Evolutionary conservation across 2,113 vertebrate genomes (phyloP), one percentile per base, ranked within the genome.

Genomic region (Anoura caudifer): DNA sequence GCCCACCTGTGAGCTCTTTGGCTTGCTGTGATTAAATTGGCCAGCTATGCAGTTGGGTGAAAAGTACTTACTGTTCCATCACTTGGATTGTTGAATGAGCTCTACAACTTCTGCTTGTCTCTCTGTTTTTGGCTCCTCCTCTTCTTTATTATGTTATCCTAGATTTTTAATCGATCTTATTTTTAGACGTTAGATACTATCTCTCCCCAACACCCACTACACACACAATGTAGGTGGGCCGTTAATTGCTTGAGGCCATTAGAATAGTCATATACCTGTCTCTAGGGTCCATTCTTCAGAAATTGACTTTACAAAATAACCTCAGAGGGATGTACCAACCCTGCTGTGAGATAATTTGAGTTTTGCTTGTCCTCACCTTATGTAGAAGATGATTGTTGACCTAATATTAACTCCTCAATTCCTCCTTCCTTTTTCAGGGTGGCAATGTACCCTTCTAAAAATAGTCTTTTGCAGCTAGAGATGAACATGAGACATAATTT

Each of bases 261-360:
- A 56, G 36, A 92, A 86, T 3, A 96, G 77, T 38, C 33, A 45
- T 8, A 38, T n/a, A 63, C 9, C 20, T 52, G 73, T 86, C 54
- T 91, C 70, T 67, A 59, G 61, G 45, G 50, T 65, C 50, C 73
- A 50, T 63, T 95, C 16, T 88, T 97, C 61, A 94, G 88, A 95
- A 91, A 96, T 3, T 63, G 19, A 36, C 56, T 85, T 90, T 83
- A 72, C n/a, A 93, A 79, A 95, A 89, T 91, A 70, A 50, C 20
- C 14, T 82, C 45, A 15, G 16, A 87, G 72, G 88, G 56, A 59
- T 45, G 20, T 33, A 43, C 33, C 22, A 59, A 56, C 20, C 6
- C 26, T 92, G 56, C 52, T 50, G 31, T 82, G 70, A 94, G 41
- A 84, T 38, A 26, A 80, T 38, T 56, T 45, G 31, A 73, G 65